Percentiles rank a stretch among this genome's conserved stretches.
Evolutionary conservation across 2,113 vertebrate species (phyloP).

Genomic region (Hemiprocne comata): DNA sequence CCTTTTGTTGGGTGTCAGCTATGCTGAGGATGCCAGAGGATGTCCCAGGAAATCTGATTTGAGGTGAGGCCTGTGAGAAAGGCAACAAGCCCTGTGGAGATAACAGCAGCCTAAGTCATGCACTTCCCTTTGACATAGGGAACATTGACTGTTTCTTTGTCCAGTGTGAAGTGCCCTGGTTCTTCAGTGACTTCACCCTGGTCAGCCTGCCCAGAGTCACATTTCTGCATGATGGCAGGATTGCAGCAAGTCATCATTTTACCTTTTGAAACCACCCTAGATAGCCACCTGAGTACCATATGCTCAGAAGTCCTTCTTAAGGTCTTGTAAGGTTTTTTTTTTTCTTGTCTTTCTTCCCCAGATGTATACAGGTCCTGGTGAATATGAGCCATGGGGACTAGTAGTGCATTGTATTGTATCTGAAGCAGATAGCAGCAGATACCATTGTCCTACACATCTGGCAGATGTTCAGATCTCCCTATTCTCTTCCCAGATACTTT

Average conservation of each 20-base stretch:
- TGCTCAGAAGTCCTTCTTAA: not conserved
- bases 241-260: not conserved
- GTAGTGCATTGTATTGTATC: not conserved
- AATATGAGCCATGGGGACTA: not conserved
- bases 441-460: not conserved
- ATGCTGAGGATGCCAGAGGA: not conserved
- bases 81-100: not conserved
- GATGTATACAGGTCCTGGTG: not conserved
- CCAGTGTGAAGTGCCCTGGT: not conserved
- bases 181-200: not conserved
- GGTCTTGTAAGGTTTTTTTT: fast-evolving
- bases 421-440: not conserved
- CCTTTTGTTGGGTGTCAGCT: not conserved
- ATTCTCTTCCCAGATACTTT: not conserved
- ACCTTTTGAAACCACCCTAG: not conserved
- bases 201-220: not conserved
- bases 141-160: not conserved
- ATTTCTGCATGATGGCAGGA: not conserved
- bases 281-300: not conserved
- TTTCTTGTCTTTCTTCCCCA: not conserved
- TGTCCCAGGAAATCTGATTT: not conserved
- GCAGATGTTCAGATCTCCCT: not conserved
- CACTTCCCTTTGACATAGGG: too few relatives aligned
- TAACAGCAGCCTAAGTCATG: not conserved
- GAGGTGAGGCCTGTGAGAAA: not conserved